Evolutionary conservation across 1,140 invertebrate genomes (phyloP).

Genomic region (Aphaenogaster ashmeadi): DNA sequence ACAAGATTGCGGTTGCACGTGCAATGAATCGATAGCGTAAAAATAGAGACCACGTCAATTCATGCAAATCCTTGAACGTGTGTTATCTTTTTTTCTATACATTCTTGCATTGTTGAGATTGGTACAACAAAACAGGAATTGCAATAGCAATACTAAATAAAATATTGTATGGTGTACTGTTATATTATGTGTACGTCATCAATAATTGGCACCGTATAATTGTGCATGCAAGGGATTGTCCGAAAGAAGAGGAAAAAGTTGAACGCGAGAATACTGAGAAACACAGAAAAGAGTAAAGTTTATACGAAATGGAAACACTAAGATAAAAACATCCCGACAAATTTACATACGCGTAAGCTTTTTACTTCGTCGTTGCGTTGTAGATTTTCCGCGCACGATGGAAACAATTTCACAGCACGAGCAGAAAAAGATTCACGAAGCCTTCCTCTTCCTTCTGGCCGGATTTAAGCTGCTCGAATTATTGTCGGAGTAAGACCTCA

Average conservation of each 20-base stretch:
- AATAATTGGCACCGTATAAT: not conserved
- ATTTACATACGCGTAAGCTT: constrained; percentile 39
- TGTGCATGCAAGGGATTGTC: constrained; percentile 48
- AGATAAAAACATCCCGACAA: not conserved
- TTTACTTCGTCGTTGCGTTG: constrained; percentile 8
- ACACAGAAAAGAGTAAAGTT: constrained; percentile 19
- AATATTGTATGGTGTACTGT: not conserved
- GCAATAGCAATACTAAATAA: not conserved
- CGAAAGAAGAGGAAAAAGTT: constrained; percentile 43
- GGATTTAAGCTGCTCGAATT: constrained; percentile 33
- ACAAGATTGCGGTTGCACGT: not conserved
- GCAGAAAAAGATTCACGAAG: constrained; percentile 15
- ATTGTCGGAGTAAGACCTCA: constrained; percentile 16
- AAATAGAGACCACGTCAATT: constrained; percentile 10
- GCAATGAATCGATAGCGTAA: constrained; percentile 12
- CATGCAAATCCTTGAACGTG: not conserved
- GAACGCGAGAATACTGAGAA: not conserved
- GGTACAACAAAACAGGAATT: not conserved
- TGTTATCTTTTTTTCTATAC: not conserved
- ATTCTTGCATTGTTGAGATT: not conserved
- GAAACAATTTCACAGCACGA: constrained; percentile 15
- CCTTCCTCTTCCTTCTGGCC: not conserved
- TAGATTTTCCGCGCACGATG: constrained; percentile 4
- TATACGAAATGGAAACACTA: not conserved
- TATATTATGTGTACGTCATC: not conserved